Evolutionary conservation across 2,113 vertebrate species (phyloP), one percentile per base, ranked within the genome.

Genomic region (Herpetotheres cachinnans): DNA sequence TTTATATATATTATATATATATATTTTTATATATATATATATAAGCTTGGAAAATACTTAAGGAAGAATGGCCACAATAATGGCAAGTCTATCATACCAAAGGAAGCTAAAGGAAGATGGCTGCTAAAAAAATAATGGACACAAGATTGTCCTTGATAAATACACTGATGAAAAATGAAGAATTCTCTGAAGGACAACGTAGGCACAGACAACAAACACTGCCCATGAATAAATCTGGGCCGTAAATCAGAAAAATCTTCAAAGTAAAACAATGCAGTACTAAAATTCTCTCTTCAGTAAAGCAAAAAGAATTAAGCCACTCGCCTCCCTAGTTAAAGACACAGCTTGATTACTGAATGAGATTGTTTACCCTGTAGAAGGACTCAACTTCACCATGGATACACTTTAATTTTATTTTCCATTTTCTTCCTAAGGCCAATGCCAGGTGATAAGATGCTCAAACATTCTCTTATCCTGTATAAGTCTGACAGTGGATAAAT

Each of bases 1-100:
- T 20, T 19, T 14, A 32, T 3, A 54, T 50, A 18, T 36, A 34
- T 3, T 42, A 42, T 42, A 42, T 42, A 42, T 14, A 42, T n/a
- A n/a, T n/a, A n/a, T n/a, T n/a, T n/a, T n/a, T n/a, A 29, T 20
- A 25, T 10, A 73, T 3, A 16, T 0, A 2, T 11, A 46, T 47
- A 67, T 38, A 7, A 73, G 17, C 8, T 69, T 29, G 38, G 1
- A 80, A 17, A 7, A 58, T 12, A 65, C 6, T 2, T 17, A 63
- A 55, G 17, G 38, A 82, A 89, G 34, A 71, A 72, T 7, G 24
- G 9, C 10, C 21, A 8, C 6, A 29, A 36, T 18, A 86, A 73
- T 16, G 12, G 14, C 38, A 62, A 62, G 22, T 21, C 40, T 67
- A 16, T 38, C 50, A 46, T 5, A 59, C 12, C 61, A 10, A 11